Evolutionary conservation across 1,140 invertebrate genomes (phyloP).

Genomic region (Cardiocondyla obscurior): DNA sequence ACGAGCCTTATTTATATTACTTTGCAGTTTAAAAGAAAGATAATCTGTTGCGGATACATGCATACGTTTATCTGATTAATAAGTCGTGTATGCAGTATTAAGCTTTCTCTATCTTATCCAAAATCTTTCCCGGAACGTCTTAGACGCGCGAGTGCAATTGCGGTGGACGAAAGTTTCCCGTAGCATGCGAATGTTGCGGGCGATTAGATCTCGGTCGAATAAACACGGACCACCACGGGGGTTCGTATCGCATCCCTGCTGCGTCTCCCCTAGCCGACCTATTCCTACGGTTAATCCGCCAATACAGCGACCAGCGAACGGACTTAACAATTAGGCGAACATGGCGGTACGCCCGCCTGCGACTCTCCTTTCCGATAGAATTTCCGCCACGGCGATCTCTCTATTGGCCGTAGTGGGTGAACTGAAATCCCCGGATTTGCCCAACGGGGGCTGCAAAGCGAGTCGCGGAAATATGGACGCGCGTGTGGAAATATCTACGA

Average conservation of each 20-base stretch:
- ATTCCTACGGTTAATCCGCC: background rate
- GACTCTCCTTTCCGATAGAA: constrained; percentile 34
- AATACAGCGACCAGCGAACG: constrained; percentile 21
- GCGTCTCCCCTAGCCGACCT: background rate
- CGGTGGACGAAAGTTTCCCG: constrained; percentile 13
- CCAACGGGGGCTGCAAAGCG: background rate
- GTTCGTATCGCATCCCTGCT: background rate
- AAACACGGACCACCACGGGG: constrained; percentile 26
- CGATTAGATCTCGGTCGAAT: constrained; percentile 43
- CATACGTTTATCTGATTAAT: background rate
- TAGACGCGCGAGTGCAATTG: background rate
- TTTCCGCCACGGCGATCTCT: constrained; percentile 8
- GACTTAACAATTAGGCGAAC: constrained; percentile 46
- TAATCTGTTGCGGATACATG: background rate
- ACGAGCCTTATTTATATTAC: background rate
- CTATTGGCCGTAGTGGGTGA: background rate
- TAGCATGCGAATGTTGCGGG: constrained; percentile 16
- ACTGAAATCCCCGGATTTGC: constrained; percentile 35
- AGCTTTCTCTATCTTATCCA: background rate
- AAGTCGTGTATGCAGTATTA: background rate
- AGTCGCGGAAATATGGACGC: background rate
- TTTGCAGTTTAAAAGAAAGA: background rate
- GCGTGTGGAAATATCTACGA: background rate
- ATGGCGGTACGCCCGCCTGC: background rate
- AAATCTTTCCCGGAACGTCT: background rate